Conservation (phyloP, 2,797 vertebrate species). For the Euphonia xanthogaster region DNA sequence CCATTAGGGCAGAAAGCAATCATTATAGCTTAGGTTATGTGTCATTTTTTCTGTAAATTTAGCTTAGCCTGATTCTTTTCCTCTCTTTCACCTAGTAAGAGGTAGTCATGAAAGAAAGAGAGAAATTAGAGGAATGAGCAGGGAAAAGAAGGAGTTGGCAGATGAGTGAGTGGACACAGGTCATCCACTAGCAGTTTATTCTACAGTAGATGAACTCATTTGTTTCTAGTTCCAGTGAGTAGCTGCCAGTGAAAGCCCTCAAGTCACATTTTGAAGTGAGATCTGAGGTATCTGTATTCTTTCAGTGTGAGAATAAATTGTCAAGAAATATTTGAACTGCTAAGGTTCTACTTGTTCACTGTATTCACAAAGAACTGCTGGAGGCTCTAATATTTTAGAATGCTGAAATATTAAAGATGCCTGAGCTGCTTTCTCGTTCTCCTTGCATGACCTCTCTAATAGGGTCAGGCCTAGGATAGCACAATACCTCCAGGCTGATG, state of each 20-base stretch:
- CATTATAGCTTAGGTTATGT: neutral
- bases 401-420: neutral
- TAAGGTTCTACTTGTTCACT: neutral
- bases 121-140: neutral
- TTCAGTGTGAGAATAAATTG: neutral
- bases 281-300: neutral
- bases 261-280: neutral
- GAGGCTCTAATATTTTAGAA: neutral
- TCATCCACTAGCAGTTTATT: neutral
- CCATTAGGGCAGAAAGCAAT: neutral
- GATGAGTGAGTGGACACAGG: neutral
- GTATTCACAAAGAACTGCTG: neutral
- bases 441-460: constrained; percentile 46
- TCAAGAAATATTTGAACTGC: neutral
- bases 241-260: neutral
- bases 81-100: neutral
- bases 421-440: neutral
- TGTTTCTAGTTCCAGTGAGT: neutral
- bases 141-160: neutral
- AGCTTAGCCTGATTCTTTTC: neutral
- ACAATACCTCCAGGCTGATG: constrained; percentile 28
- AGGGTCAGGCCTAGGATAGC: constrained; percentile 27
- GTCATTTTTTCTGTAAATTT: neutral
- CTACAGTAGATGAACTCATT: neutral
- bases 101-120: neutral